Evolutionary conservation across 2,888 invertebrate genomes (phyloP).

Genomic region (Zhengitettix transpicula): DNA sequence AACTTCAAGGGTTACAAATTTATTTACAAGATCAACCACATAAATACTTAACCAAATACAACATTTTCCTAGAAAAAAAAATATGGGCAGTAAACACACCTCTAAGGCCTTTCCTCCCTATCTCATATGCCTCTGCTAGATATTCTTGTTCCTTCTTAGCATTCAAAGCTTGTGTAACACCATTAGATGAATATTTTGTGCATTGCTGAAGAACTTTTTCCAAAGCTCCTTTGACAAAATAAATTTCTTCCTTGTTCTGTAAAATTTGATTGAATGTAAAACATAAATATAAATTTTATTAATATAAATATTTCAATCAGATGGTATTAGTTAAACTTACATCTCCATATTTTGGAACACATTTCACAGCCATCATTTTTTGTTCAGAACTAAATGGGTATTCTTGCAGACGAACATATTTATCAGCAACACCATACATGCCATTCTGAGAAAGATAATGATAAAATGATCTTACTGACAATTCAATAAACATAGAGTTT

Average conservation of each 20-base stretch:
- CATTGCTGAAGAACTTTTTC: slow-evolving; percentile 81
- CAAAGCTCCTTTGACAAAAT: slow-evolving; percentile 89
- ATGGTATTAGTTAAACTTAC: slow-evolving; percentile 20
- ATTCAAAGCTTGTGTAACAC: slow-evolving; percentile 51
- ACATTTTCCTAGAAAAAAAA: background rate
- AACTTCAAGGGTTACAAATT: no score
- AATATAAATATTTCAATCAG: background rate
- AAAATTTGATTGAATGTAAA: slow-evolving; percentile 11
- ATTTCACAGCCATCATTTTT: slow-evolving; percentile 97
- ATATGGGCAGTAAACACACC: slow-evolving; percentile 23
- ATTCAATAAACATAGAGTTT: no score
- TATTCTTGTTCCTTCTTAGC: slow-evolving; percentile 71
- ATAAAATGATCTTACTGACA: background rate
- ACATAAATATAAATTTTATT: background rate
- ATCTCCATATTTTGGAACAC: slow-evolving; percentile 60
- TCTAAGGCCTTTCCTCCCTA: slow-evolving; percentile 69
- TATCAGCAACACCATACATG: slow-evolving; percentile 62
- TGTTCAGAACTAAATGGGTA: slow-evolving; percentile 95
- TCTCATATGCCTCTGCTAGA: slow-evolving; percentile 63
- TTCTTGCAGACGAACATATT: slow-evolving; percentile 76
- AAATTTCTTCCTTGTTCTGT: slow-evolving; percentile 51
- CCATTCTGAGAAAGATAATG: slow-evolving; percentile 39
- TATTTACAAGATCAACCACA: no score
- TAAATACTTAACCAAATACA: background rate
- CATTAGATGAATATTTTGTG: slow-evolving; percentile 59